phyloP scores from a whole-genome alignment of 23 tunicate genomes.

The Ascidia mentula region DNA sequence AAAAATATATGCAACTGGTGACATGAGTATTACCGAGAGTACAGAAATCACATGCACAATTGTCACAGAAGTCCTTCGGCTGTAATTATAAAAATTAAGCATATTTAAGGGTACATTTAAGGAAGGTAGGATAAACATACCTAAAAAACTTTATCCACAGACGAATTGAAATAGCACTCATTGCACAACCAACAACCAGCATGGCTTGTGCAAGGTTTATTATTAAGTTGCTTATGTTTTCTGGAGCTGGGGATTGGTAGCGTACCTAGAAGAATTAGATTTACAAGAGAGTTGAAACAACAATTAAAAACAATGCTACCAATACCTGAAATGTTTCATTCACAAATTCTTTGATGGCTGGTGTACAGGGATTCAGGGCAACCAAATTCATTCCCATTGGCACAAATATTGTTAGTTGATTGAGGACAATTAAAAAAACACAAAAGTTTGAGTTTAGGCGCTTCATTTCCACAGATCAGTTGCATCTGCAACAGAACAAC shows the following conservation, averaged over 20 bases:
- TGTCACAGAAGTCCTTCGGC: not conserved
- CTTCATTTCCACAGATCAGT: not conserved
- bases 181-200: slow-evolving; percentile 3
- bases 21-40: slow-evolving; percentile 44
- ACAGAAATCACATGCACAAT: slow-evolving; percentile 31
- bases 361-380: not conserved
- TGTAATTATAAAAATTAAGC: not conserved
- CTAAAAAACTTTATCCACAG: not conserved
- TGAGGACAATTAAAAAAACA: not conserved
- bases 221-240: not conserved
- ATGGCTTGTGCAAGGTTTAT: not conserved
- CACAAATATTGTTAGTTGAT: not conserved
- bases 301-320: too few species aligned
- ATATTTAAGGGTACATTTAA: not conserved
- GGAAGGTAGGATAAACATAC: too few species aligned
- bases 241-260: not conserved
- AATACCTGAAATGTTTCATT: not conserved
- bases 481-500: too few species aligned
- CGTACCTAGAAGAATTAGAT: not conserved
- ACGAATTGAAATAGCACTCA: not conserved
- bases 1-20: slow-evolving; percentile 23
- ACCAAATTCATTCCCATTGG: slow-evolving; percentile 1
- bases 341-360: not conserved
- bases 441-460: not conserved
- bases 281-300: not conserved